A percentile compares a stretch with the other conserved stretches of the same genome.
Conservation (phyloP, 53 echinoderm and acorn worm genomes). For the Mesocentrotus franciscanus region DNA sequence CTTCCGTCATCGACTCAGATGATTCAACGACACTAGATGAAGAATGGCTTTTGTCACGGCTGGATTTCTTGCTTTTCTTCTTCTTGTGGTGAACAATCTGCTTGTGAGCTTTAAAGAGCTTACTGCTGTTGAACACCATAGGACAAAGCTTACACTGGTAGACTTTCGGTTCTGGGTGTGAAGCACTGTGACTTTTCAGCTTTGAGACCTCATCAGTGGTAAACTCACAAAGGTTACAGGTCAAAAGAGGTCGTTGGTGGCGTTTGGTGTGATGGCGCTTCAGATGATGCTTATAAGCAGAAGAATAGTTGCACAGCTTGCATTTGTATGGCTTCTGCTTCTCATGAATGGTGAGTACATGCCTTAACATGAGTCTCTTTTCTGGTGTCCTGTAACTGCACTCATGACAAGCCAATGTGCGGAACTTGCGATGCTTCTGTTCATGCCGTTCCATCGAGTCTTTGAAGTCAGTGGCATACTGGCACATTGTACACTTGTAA, state of each 20-base stretch:
- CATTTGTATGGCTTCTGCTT: constrained; percentile 88
- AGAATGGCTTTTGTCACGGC: neutral
- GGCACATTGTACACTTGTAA: constrained; percentile 73
- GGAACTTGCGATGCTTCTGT: constrained; percentile 77
- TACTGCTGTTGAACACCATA: constrained; percentile 74
- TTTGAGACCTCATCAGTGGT: constrained; percentile 70
- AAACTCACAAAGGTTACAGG: constrained; percentile 78
- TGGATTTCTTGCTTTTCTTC: constrained; percentile 45
- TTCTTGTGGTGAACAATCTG: constrained; percentile 63
- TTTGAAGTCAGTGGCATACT: constrained; percentile 71
- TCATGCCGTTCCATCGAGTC: constrained; percentile 78
- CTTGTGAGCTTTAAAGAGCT: constrained; percentile 76
- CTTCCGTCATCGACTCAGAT: constrained; percentile 7
- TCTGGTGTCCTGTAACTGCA: constrained; percentile 87
- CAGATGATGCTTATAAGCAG: constrained; percentile 90
- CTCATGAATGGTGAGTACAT: constrained; percentile 90
- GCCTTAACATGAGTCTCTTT: constrained; percentile 86
- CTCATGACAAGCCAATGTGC: constrained; percentile 79
- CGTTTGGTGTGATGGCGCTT: constrained; percentile 80
- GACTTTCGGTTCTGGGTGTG: constrained; percentile 55
- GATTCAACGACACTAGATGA: neutral
- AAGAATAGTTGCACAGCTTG: constrained; percentile 81
- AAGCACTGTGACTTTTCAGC: constrained; percentile 62
- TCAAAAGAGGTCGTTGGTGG: constrained; percentile 80
- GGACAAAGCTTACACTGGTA: constrained; percentile 51